A percentile compares a stretch with the other conserved stretches of the same genome.
Conservation (phyloP, 2,888 invertebrate genomes). For the Busseola fusca region DNA sequence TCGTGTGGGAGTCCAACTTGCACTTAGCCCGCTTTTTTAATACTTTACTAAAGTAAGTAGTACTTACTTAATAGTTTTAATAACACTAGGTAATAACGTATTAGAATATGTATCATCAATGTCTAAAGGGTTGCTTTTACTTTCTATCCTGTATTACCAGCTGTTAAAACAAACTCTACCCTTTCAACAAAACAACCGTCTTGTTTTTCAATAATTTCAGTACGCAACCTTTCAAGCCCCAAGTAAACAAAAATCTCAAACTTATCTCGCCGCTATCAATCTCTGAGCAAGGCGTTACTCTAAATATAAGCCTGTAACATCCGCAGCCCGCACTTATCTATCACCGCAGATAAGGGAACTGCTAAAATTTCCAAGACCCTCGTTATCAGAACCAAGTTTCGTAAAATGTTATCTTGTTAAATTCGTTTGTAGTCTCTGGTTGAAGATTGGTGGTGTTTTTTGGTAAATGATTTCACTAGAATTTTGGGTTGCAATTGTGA, state of each 20-base stretch:
- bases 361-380: constrained; percentile 53
- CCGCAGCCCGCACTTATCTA: constrained; percentile 53
- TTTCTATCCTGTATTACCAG: too few relatives aligned
- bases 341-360: constrained; percentile 56
- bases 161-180: too few relatives aligned
- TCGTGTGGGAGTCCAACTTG: too few relatives aligned
- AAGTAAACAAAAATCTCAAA: neutral
- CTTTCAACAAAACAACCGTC: too few relatives aligned
- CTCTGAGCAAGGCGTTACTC: constrained; percentile 23
- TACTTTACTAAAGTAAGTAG: too few relatives aligned
- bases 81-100: too few relatives aligned
- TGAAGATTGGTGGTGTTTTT: constrained; percentile 11
- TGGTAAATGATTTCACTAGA: neutral
- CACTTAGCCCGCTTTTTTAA: too few relatives aligned
- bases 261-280: constrained; percentile 9
- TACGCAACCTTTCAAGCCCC: neutral
- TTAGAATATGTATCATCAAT: too few relatives aligned
- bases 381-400: constrained; percentile 55
- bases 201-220: neutral
- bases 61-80: too few relatives aligned
- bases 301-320: constrained; percentile 36
- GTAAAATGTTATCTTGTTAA: constrained; percentile 54
- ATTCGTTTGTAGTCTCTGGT: constrained; percentile 41
- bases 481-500: neutral
- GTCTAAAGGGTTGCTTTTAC: too few relatives aligned